Evolutionary conservation across 2,797 vertebrate genomes (phyloP), one percentile per base, ranked within the genome.

Genomic region (Etheostoma perlongum): DNA sequence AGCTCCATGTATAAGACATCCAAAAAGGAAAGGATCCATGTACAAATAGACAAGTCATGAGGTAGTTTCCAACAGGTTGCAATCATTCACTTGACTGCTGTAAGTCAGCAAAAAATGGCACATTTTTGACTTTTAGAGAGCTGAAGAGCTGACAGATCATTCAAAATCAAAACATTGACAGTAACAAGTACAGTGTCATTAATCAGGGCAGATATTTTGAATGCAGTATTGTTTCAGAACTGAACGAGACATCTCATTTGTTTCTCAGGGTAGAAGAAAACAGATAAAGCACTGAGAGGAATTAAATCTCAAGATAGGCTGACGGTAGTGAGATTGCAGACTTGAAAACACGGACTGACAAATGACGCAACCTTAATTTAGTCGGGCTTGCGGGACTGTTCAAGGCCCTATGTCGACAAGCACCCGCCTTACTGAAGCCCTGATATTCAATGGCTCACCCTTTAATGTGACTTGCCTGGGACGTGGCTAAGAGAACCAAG

Each of bases 231-330:
- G 27, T 27, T 27, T 27, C 27, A 27, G 27, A 27, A 27, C 27
- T 27, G 27, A 27, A 4, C 27, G 1, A 53, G 52, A 46, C 23
- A 13, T 71, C 16, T 65, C 19, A 61, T 60, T 54, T 57, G 36
- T 58, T 70, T 82, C 40, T 74, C 16, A 27, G 30, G 8, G 23
- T 14, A 51, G 40, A 62, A 18, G 46, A 6, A 72, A 67, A 71
- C 18, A 42, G 30, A 54, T 33, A 8, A 69, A 52, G n/a, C 49
- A 27, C 55, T 23, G 11, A 51, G 19, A 72, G 30, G 59, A 68
- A 53, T 72, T 67, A 49, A 52, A 65, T 65, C 25, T 58, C 10
- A 51, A 55, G 36, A 69, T 21, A 10, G 13, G 6, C 61, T 52
- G 44, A 33, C 46, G 16, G 36, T 14, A 27, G 23, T 51, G 36